Evolutionary conservation across 1,140 invertebrate genomes (phyloP).

Genomic region (Zaprionus inermis): DNA sequence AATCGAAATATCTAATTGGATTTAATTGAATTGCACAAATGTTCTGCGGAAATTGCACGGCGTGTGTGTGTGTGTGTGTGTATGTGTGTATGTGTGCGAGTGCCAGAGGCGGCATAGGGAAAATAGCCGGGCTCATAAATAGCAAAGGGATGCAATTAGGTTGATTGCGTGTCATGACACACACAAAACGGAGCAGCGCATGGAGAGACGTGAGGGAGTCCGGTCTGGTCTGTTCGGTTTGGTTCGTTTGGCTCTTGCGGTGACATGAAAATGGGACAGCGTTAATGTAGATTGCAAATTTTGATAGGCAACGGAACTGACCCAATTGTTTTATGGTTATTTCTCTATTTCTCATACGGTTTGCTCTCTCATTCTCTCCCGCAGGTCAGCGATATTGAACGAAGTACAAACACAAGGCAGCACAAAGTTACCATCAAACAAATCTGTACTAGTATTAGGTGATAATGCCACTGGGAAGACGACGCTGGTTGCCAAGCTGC

Average conservation of each 20-base stretch:
- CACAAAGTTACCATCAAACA: conserved; percentile 96
- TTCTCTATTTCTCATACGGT: conserved; percentile 1
- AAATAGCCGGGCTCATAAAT: conserved; percentile 17
- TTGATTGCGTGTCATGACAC: conserved; percentile 38
- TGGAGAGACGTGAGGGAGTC: neutral
- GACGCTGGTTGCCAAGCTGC: conserved; percentile 96
- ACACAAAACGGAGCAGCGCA: neutral
- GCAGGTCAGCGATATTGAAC: conserved; percentile 96
- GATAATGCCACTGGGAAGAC: conserved; percentile 99
- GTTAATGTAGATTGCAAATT: conserved; percentile 43
- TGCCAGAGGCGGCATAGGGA: neutral
- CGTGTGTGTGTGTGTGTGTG: neutral
- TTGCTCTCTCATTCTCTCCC: neutral
- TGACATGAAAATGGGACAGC: conserved; percentile 27
- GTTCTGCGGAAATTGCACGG: conserved; percentile 18
- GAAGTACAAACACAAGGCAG: conserved; percentile 97
- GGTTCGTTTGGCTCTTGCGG: neutral
- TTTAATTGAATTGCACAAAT: conserved; percentile 45
- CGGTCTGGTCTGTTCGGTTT: neutral
- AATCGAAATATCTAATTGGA: conserved; percentile 42
- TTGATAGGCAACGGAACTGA: conserved; percentile 36
- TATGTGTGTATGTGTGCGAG: neutral
- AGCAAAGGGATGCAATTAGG: conserved; percentile 44
- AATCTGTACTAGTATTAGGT: conserved; percentile 96
- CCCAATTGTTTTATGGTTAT: conserved; percentile 28